A percentile compares a stretch with the other conserved stretches of the same genome.
These are phyloP conservation scores for Hyposoter didymator DNA, from an alignment of 2,888 invertebrate genomes.

Conservation along the genomic window DNA sequence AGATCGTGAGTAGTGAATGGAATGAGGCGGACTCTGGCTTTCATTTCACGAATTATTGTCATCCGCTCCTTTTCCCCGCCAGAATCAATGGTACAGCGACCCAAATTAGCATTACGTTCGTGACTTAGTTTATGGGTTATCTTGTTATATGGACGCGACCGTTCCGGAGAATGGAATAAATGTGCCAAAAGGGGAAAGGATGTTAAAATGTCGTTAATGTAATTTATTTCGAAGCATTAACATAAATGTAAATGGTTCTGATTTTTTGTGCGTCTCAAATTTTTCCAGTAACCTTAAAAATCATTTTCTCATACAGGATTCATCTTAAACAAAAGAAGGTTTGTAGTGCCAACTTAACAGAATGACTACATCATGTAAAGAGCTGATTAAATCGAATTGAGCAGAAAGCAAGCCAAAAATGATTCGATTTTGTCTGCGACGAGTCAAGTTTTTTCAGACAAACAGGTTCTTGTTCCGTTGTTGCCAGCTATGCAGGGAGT, in stretches of 20 bases:
- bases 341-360: not conserved
- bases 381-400: not conserved
- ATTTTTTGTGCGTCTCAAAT: not conserved
- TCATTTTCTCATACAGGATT: not conserved
- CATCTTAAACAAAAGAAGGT: not conserved
- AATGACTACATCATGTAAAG: not conserved
- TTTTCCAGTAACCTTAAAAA: not conserved
- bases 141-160: conserved; percentile 20
- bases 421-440: not conserved
- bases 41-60: conserved; percentile 43
- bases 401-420: not conserved
- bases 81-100: not conserved
- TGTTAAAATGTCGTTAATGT: not conserved
- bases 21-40: conserved; percentile 9
- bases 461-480: not conserved
- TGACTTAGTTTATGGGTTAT: conserved; percentile 6
- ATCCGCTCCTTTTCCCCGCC: conserved; percentile 23
- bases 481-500: not conserved
- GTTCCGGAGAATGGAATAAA: not conserved
- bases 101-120: conserved; percentile 41
- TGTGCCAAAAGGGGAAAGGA: not conserved
- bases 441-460: not conserved
- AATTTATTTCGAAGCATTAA: not conserved
- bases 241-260: not conserved
- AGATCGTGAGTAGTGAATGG: conserved; percentile 34